Evolutionary conservation across 2,888 invertebrate genomes (phyloP).

Genomic region (Polydrusus cervinus): DNA sequence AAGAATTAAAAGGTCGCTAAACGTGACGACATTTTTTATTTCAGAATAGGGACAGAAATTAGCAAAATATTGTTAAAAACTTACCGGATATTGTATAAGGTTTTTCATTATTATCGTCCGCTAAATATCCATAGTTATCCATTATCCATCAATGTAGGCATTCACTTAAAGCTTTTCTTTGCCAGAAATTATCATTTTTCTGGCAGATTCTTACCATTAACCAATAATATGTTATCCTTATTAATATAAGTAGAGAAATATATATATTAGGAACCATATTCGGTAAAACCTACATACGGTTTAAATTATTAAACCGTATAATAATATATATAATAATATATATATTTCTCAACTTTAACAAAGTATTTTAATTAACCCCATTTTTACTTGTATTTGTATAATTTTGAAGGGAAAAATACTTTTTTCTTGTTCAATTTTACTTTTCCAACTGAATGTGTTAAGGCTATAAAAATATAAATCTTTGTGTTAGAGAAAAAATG

Average conservation of each 20-base stretch:
- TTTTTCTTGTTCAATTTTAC: background rate
- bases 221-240: background rate
- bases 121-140: slow-evolving; percentile 62
- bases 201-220: background rate
- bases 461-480: slow-evolving; percentile 32
- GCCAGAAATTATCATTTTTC: background rate
- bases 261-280: too few relatives aligned
- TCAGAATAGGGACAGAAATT: too few relatives aligned
- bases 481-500: slow-evolving; percentile 48
- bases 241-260: too few relatives aligned
- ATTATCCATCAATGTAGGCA: slow-evolving; percentile 40
- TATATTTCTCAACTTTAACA: too few relatives aligned
- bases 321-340: too few relatives aligned
- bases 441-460: slow-evolving; percentile 11
- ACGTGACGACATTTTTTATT: too few relatives aligned
- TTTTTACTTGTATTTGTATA: background rate
- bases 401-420: background rate
- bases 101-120: slow-evolving; percentile 58
- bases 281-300: too few relatives aligned
- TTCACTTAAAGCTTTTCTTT: background rate
- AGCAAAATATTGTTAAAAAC: slow-evolving; percentile 30
- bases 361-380: slow-evolving; percentile 5
- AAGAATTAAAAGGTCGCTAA: too few relatives aligned
- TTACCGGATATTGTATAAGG: slow-evolving; percentile 57
- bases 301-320: background rate